phyloP scores from a whole-genome alignment of 2,888 invertebrate genomes.

The Eugnorisma glareosa region DNA sequence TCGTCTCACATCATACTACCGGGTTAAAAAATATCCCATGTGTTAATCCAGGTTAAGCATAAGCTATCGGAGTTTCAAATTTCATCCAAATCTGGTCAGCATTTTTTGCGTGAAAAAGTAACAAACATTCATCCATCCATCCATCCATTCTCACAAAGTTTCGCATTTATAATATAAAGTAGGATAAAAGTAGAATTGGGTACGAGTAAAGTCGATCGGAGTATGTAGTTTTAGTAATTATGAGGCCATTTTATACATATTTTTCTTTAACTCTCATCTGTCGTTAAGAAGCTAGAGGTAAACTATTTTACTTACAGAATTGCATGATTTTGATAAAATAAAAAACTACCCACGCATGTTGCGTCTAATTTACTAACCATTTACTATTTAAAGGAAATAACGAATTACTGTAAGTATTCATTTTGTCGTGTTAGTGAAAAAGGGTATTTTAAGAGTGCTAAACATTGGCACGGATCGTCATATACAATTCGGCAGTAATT shows the following conservation, averaged over 20 bases:
- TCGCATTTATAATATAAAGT: no score
- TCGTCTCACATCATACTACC: no score
- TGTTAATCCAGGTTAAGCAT: no score
- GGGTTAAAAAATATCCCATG: no score
- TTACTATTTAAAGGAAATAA: neutral
- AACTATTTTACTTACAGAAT: neutral
- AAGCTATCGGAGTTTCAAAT: no score
- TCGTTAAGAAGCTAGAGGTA: neutral
- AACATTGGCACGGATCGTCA: neutral
- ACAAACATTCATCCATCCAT: no score
- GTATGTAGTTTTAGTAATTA: neutral
- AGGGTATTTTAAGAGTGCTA: slow-evolving; percentile 4
- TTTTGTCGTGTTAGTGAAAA: slow-evolving; percentile 1
- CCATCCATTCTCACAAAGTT: no score
- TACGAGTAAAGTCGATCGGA: neutral
- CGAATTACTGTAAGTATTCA: neutral
- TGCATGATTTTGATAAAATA: neutral
- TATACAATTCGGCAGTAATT: neutral
- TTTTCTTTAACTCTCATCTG: neutral
- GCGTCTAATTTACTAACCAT: neutral
- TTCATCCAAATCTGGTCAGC: no score
- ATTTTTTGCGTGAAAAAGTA: no score
- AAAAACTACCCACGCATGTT: neutral
- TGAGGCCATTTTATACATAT: neutral
- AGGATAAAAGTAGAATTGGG: neutral